A percentile compares a stretch with the other conserved stretches of the same genome.
Conservation (phyloP, 2,797 vertebrate species). For the Eutrigla gurnardus region DNA sequence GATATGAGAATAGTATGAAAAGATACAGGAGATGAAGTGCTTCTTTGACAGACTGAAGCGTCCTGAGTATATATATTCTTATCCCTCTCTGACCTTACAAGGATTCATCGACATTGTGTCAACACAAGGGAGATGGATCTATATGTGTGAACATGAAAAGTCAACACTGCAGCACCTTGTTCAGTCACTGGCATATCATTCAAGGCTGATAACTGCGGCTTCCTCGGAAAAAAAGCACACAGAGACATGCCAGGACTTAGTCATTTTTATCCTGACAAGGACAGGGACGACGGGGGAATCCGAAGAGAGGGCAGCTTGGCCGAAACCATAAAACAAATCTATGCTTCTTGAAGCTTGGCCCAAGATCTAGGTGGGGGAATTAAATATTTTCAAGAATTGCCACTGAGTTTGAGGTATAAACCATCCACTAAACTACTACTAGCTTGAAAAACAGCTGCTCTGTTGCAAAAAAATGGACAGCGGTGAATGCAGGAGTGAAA, state of each 20-base stretch:
- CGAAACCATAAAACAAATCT: neutral
- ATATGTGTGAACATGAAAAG: constrained; percentile 66
- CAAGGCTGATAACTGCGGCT: constrained; percentile 28
- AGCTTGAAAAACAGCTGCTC: constrained; percentile 1
- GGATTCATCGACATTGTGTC: constrained; percentile 63
- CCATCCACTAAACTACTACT: neutral
- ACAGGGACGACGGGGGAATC: constrained; percentile 3
- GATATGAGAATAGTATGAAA: constrained; percentile 8
- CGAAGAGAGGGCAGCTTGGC: neutral
- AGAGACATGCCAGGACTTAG: neutral
- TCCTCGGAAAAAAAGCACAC: constrained; percentile 2
- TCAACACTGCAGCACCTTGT: constrained; percentile 61
- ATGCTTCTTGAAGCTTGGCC: neutral
- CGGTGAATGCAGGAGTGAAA: neutral
- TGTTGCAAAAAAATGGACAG: neutral
- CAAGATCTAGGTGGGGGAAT: neutral
- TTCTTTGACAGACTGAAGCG: constrained; percentile 24
- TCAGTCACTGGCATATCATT: constrained; percentile 42
- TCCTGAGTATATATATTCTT: constrained; percentile 33
- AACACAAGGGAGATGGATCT: constrained; percentile 55
- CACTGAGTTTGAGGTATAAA: neutral
- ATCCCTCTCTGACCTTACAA: constrained; percentile 60
- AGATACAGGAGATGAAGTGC: constrained; percentile 38
- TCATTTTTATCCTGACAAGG: constrained; percentile 32
- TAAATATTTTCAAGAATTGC: neutral